These are phyloP conservation scores for Allacma fusca DNA, from an alignment of 2,888 invertebrate species.

Conservation along the genomic window DNA sequence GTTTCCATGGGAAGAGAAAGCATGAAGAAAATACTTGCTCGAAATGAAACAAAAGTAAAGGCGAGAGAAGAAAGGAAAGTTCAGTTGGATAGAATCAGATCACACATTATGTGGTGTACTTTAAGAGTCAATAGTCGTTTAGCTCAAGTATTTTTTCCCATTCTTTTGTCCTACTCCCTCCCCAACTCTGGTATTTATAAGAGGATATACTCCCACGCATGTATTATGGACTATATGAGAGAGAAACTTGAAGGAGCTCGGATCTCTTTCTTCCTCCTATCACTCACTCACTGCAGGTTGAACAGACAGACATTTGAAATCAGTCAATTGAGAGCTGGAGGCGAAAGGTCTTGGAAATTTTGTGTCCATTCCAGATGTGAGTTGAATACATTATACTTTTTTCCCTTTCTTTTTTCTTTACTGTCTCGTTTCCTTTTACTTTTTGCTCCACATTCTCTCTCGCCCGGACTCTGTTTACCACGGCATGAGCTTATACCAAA, in stretches of 20 bases:
- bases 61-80: slow-evolving; percentile 20
- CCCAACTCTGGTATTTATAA: not conserved
- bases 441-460: not conserved
- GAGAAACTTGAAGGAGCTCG: not conserved
- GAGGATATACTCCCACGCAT: not conserved
- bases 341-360: slow-evolving; percentile 56
- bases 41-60: no score
- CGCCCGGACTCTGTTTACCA: no score
- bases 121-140: slow-evolving; percentile 44
- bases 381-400: slow-evolving; percentile 57
- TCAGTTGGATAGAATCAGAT: slow-evolving; percentile 29
- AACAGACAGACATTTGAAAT: slow-evolving; percentile 48
- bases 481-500: no score
- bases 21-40: no score
- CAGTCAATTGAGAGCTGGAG: slow-evolving; percentile 55
- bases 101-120: slow-evolving; percentile 28
- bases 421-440: slow-evolving; percentile 24
- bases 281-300: slow-evolving; percentile 22
- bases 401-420: slow-evolving; percentile 15
- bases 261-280: slow-evolving; percentile 15
- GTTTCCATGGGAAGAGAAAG: no score
- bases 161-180: not conserved
- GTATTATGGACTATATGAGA: no score
- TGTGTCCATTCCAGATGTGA: slow-evolving; percentile 60
- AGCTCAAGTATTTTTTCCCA: slow-evolving; percentile 29